Base-by-base conservation (phyloP, 2,888 invertebrate species). In the Parascotia fuliginaria region DNA sequence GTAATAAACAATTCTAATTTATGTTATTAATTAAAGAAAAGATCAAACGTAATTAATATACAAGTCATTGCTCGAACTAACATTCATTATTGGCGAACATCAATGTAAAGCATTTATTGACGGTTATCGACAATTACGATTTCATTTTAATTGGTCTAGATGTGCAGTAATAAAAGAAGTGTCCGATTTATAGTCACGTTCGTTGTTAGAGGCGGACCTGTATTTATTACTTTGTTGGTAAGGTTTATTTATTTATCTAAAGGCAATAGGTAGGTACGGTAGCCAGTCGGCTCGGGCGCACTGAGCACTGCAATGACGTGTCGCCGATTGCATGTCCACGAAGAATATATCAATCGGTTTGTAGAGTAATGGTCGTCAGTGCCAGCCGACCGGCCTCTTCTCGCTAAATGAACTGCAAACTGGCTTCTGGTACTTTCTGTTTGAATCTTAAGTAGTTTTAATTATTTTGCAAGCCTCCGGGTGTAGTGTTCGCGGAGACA, bases 391-490 rank as follows among this genome's bases (percentile, higher is more conserved):
- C 78, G 75, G 79, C 78, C 75, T 60, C 69, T 65, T 66, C 74
- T 66, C 70, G 76, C 79, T 82, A 85, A 86, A 87, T 86, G 85
- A 87, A 81, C 82, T 75, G 77, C 81, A 77, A 77, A 81, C 85
- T 76, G 77, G 84, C 85, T 83, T 79, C 87, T 74, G 82, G 79
- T 77, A 83, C 83, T 85, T 84, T 84, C 86, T 79, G 85, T 77
- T 85, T 87, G 88, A 89, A 90, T 90, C 81, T 89, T 87, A 91
- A 91, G 85, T 89, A 89, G 88, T 88, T 90, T 91, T 89, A 90
- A 91, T 90, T 89, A 91, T 89, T 87, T 87, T 78, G 83, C 79
- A 74, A 75, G 85, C 87, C 85, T 69, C 73, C 77, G 77, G 86
- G 82, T 83, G 74, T 70, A 74, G 66, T 67, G 76, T 69, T 70